Base-by-base conservation (phyloP, 2,888 invertebrate species). In the Stenoptilia bipunctidactyla region DNA sequence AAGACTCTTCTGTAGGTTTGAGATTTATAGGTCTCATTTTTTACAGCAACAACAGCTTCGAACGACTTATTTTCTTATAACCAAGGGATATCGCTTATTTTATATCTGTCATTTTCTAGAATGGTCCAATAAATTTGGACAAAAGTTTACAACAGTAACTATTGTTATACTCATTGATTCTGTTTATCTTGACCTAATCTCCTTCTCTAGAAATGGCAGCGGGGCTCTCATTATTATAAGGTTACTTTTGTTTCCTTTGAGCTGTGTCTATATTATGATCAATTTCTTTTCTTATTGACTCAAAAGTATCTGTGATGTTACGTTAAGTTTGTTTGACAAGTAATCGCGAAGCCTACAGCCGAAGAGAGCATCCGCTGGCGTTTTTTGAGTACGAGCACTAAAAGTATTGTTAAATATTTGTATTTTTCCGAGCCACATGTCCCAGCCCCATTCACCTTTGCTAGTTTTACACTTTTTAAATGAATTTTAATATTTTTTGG, bases 321-420 rank as follows among this genome's bases (percentile, higher is more conserved):
- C 15, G 15, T 35, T 37, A 13, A 47, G 34, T 20, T 42, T 49
- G 38, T 48, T 51, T 6, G 35, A 6, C 4, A 49, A 13, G 25
- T 9, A 13, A 36, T 42, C 42, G 1, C 39, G 34, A n/a, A 45
- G 25, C 20, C 15, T 43, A 27, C 13, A 1, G 3, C 45, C 46
- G 33, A 43, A 40, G 8, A 48, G 34, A 15, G 36, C 38, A 35
- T 51, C 49, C 10, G 48, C 14, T 10, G 49, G 38, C 0, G 43
- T 47, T 30, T 45, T 48, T 15, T 42, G 34, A 13, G 49, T 49
- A 1, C 48, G 14, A 4, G 41, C 13, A 42, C 47, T 48, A 2
- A 46, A 12, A 3, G 48, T 43, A 27, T 49, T 51, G 30, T 51
- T 51, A 6, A 49, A 39, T 8, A 47, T 45, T 15, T 51, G 51